Conservation (phyloP, 2,797 vertebrate species). For the Neostethus bicornis region DNA sequence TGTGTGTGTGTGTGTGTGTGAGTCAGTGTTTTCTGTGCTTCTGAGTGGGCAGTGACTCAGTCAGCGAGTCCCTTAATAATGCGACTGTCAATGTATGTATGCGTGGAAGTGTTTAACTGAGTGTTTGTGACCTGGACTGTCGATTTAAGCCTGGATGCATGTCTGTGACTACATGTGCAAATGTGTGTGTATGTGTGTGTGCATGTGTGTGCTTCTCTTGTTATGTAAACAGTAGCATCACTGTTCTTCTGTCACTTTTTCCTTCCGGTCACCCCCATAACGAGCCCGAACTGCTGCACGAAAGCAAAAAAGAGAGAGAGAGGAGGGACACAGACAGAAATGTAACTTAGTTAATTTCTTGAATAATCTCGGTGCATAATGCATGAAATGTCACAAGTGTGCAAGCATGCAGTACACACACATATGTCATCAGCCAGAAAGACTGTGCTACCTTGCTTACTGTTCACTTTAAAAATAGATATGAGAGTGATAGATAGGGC, state of each 20-base stretch:
- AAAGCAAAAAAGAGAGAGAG: slow-evolving; percentile 45
- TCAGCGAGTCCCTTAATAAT: slow-evolving; percentile 58
- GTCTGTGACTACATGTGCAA: slow-evolving; percentile 20
- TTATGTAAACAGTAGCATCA: slow-evolving; percentile 80
- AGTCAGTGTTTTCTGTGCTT: slow-evolving; percentile 62
- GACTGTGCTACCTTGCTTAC: slow-evolving; percentile 47
- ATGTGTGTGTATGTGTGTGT: slow-evolving; percentile 20
- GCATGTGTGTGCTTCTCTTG: slow-evolving; percentile 41
- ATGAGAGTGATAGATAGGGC: slow-evolving; percentile 53
- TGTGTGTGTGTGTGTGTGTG: slow-evolving; percentile 31
- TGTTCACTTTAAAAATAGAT: slow-evolving; percentile 64
- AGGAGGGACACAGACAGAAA: slow-evolving; percentile 36
- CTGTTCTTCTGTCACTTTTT: slow-evolving; percentile 74
- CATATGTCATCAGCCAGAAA: slow-evolving; percentile 39
- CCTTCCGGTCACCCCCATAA: slow-evolving; percentile 73
- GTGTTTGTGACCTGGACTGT: slow-evolving; percentile 44
- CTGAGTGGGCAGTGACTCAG: slow-evolving; percentile 68
- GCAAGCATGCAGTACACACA: slow-evolving; percentile 10
- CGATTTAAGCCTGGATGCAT: slow-evolving; percentile 34
- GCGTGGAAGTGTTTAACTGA: slow-evolving; percentile 54
- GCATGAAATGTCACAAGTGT: slow-evolving; percentile 40
- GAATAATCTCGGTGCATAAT: slow-evolving; percentile 45
- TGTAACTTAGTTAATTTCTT: slow-evolving; percentile 47
- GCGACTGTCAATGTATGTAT: slow-evolving; percentile 39
- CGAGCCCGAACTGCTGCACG: slow-evolving; percentile 67